phyloP scores from a whole-genome alignment of 64 coral and sea anemone species.

The Cladopsammia gracilis region DNA sequence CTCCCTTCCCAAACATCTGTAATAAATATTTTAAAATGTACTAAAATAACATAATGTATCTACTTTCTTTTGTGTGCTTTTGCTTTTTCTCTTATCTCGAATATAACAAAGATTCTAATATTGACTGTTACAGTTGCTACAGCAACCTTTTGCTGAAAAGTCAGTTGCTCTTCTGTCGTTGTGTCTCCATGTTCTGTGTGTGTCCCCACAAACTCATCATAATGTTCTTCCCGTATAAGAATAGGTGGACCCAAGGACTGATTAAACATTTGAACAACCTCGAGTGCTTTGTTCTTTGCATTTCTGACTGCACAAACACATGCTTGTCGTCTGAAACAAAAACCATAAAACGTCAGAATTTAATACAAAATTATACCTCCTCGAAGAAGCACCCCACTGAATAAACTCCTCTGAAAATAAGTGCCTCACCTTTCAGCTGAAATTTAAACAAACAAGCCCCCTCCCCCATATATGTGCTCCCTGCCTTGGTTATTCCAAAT shows the following conservation, averaged over 20 bases:
- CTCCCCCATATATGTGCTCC: too few relatives aligned
- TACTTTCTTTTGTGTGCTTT: constrained; percentile 76
- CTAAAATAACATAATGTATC: neutral
- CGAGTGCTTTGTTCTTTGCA: constrained; percentile 92
- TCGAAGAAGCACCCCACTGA: too few relatives aligned
- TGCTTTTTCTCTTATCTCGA: constrained; percentile 88
- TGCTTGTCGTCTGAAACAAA: constrained; percentile 83
- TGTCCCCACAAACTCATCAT: constrained; percentile 80
- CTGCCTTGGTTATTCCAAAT: too few relatives aligned
- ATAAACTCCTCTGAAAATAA: too few relatives aligned
- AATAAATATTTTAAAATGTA: neutral
- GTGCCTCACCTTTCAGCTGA: too few relatives aligned
- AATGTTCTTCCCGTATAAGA: constrained; percentile 81
- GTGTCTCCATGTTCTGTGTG: neutral
- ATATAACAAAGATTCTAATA: constrained; percentile 90
- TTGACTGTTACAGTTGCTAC: constrained; percentile 85
- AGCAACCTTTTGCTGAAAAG: constrained; percentile 84
- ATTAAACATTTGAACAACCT: constrained; percentile 94
- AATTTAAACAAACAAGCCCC: too few relatives aligned
- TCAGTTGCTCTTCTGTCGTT: constrained; percentile 32
- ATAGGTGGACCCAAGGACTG: constrained; percentile 89
- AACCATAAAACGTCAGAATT: neutral
- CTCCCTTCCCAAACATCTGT: neutral
- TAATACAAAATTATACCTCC: too few relatives aligned
- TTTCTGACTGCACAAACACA: constrained; percentile 95